These are phyloP conservation scores for Periphyllus acericola DNA, from an alignment of 2,888 invertebrate species.

Conservation along the genomic window DNA sequence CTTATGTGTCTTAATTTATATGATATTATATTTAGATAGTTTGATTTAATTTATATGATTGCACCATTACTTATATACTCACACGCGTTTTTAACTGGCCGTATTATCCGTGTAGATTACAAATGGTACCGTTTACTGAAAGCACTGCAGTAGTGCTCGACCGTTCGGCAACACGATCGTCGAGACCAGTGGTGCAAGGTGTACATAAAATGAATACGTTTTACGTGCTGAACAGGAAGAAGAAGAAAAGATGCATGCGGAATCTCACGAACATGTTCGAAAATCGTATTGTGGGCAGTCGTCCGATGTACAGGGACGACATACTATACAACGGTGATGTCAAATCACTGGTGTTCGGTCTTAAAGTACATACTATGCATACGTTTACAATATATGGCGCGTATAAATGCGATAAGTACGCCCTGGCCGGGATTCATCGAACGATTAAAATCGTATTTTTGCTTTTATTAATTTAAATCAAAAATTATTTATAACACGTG, in stretches of 20 bases:
- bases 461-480: too few species aligned
- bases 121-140: background rate
- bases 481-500: too few species aligned
- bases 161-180: background rate
- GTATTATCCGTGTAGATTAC: constrained; percentile 3
- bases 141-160: background rate
- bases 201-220: background rate
- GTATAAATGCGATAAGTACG: too few species aligned
- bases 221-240: background rate
- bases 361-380: background rate
- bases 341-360: background rate
- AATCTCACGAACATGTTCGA: constrained; percentile 13
- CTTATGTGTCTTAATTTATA: too few species aligned
- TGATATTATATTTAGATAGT: too few species aligned
- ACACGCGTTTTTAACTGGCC: background rate
- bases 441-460: too few species aligned
- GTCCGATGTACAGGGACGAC: constrained; percentile 40
- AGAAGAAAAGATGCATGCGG: background rate
- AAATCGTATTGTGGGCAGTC: background rate
- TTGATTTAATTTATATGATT: too few species aligned
- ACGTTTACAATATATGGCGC: too few species aligned
- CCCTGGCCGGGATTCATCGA: too few species aligned
- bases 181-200: too few species aligned
- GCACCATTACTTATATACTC: background rate
- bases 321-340: constrained; percentile 18